Evolutionary conservation across 1,140 invertebrate species (phyloP), one percentile per base, ranked within the genome.

Genomic region (Drosophila parvula): DNA sequence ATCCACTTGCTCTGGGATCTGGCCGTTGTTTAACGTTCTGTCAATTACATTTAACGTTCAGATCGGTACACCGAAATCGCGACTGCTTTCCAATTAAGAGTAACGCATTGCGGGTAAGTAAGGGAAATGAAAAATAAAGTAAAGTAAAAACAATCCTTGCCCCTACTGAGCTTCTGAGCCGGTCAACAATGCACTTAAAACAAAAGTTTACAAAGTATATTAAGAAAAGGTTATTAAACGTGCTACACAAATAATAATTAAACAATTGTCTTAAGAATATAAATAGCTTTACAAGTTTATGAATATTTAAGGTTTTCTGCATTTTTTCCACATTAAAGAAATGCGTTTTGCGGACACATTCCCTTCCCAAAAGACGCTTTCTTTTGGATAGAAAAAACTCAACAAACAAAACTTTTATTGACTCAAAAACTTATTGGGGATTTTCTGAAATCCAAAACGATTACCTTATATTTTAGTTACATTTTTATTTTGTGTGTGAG

Each of bases 11-110:
- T 30, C 14, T 18, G 2, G 38, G 16, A 11, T 41, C 41, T n/a
- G 38, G 18, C 27, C 30, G 48, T 45, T 85, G 69, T 68, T 75
- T 81, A 81, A 68, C 50, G 40, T 58, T 32, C 82, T 76, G 82
- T 82, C 83, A 82, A 75, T 76, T 78, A 77, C 75, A 61, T 85
- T 86, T 71, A 73, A 64, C 64, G 34, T 61, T 64, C 48, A 51
- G 68, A 79, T 85, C 81, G 69, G 64, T 62, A 78, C 63, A 40
- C 38, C 47, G 34, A 38, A 14, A 82, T 76, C 50, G 79, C 63
- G 53, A 81, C 58, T 65, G 62, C 77, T 82, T 85, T 85, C 81
- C 85, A 85, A 85, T 85, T 85, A 85, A 85, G 70, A 65, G 69
- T 60, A 86, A 86, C 81, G 64, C 81, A 73, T 53, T 81, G 78